Evolutionary conservation across 2,797 vertebrate genomes (phyloP), one percentile per base, ranked within the genome.

Genomic region (Alosa sapidissima): DNA sequence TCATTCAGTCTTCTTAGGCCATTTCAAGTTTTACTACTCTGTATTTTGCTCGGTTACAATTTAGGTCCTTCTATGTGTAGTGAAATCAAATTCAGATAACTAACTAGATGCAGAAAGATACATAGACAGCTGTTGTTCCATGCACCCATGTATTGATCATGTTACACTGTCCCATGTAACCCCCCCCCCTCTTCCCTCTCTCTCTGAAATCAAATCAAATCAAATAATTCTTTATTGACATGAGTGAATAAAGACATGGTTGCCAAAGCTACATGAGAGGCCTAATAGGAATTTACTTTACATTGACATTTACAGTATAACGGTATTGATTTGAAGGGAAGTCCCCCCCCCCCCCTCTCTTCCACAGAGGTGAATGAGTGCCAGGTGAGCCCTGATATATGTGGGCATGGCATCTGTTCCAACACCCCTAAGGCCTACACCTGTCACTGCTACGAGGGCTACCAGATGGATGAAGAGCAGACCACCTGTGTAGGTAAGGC

Each of bases 301-400:
- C 8, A 65, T 75, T 5, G 28, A 14, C n/a, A 55, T 51, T 41
- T 82, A 1, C 3, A 6, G 14, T 3, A 13, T 2, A 13, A 10
- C 14, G 51, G 1, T 52, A 52, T 13, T 52, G 13, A 14, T 52
- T 52, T 51, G 49, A 9, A 51, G 49, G 3, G 55, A 55, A 5
- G 16, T 81, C 13, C 83, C 49, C 85, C 7, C 86, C 41, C 87
- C 4, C 84, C 28, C 28, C 87, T 86, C 91, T 21, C 91, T 86
- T 87, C 68, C 88, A 81, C 93, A 99, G 98, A 98, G 94, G 97
- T 99, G 92, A 96, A 99, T 2, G 98, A 99, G 88, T 99, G 98
- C 87, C 94, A 95, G 45, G 94, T 99, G 87, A 97, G 96, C 89
- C 97, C 97, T 11, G 93, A 96, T 86, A 98, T 99, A 85, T 99